phyloP scores from a whole-genome alignment of 2,113 vertebrate genomes.

The Plestiodon gilberti region DNA sequence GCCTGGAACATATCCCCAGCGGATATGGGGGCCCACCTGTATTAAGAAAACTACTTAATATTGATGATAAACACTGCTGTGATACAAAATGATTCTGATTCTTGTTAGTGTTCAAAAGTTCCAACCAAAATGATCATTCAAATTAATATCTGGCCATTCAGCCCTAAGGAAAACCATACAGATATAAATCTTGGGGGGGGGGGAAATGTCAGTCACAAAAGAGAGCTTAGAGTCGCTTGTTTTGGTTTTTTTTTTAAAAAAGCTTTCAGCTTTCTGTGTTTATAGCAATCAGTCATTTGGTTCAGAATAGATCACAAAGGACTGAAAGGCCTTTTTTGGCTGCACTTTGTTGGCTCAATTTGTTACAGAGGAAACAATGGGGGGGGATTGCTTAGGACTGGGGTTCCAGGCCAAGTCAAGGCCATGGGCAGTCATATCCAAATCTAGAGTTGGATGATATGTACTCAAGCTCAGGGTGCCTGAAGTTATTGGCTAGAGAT shows the following conservation, averaged over 20 bases:
- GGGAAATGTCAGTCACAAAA: neutral
- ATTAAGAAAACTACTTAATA: neutral
- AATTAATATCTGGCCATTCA: fast-evolving
- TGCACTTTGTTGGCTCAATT: neutral
- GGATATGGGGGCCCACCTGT: too few relatives aligned
- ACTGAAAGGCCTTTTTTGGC: too few relatives aligned
- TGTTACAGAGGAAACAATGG: neutral
- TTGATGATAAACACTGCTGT: neutral
- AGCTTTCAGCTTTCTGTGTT: too few relatives aligned
- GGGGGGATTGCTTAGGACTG: neutral
- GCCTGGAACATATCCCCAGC: too few relatives aligned
- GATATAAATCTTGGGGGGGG: neutral
- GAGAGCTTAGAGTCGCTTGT: fast-evolving
- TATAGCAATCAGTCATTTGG: too few relatives aligned
- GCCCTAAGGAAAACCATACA: neutral
- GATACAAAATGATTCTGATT: neutral
- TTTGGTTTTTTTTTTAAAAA: neutral
- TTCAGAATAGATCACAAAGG: too few relatives aligned
- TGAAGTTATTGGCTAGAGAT: neutral
- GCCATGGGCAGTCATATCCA: neutral
- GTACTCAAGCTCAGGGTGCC: too few relatives aligned
- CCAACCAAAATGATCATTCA: neutral
- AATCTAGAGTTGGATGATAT: neutral
- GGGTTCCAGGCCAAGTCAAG: neutral
- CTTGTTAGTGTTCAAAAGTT: neutral